These are phyloP conservation scores for Meriones unguiculatus DNA, from an alignment of 2,113 vertebrate genomes.

Conservation along the genomic window DNA sequence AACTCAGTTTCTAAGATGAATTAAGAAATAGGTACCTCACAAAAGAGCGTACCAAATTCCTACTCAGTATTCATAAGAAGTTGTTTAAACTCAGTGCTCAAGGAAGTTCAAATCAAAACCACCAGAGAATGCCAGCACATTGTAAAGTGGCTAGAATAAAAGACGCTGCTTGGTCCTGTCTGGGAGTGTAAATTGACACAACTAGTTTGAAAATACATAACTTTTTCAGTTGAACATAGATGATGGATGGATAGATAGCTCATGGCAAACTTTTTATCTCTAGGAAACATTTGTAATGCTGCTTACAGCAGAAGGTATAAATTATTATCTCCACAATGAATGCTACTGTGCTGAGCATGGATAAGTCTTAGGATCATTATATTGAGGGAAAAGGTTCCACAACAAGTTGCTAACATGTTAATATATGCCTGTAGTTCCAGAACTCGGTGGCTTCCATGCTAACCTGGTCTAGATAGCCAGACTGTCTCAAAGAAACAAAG, in stretches of 20 bases:
- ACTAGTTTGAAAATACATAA: conserved; percentile 11
- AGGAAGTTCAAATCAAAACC: conserved; percentile 53
- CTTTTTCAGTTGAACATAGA: neutral
- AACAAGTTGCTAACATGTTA: neutral
- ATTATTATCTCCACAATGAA: neutral
- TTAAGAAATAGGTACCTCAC: neutral
- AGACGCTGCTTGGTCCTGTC: too few relatives aligned
- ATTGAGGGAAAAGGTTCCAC: neutral
- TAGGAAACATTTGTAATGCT: neutral
- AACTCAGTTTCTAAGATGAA: conserved; percentile 21
- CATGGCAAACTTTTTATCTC: neutral
- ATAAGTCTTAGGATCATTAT: neutral
- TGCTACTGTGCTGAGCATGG: neutral
- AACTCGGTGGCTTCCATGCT: neutral
- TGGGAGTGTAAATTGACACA: neutral
- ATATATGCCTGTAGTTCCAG: neutral
- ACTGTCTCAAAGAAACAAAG: neutral
- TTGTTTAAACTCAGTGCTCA: neutral
- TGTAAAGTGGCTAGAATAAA: neutral
- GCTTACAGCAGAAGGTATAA: neutral
- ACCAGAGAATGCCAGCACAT: neutral
- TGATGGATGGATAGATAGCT: too few relatives aligned
- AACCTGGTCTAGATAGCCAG: neutral
- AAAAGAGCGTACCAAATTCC: neutral
- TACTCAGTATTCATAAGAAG: neutral